Percentiles rank a stretch among this genome's conserved stretches.
These are phyloP conservation scores for Plectus sambesii DNA, from an alignment of 1,140 invertebrate genomes.

Conservation along the genomic window DNA sequence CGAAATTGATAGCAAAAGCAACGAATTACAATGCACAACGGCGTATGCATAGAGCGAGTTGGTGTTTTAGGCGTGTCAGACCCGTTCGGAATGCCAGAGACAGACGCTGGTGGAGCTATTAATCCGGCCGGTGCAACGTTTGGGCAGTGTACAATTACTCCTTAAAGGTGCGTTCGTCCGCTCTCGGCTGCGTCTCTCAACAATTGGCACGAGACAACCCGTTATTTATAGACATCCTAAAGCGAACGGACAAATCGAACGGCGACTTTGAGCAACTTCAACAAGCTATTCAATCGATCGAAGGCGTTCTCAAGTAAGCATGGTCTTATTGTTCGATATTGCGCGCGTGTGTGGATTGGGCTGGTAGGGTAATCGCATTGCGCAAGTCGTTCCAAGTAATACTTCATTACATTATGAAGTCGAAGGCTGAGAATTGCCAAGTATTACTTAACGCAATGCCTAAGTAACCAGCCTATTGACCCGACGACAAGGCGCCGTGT, in stretches of 20 bases:
- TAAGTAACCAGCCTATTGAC: no score
- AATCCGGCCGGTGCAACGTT: conserved; percentile 85
- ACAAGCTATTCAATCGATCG: conserved; percentile 69
- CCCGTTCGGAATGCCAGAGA: conserved; percentile 73
- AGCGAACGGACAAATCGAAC: conserved; percentile 73
- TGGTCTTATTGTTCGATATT: conserved; percentile 6
- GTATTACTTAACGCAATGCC: not conserved
- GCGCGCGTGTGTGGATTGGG: not conserved
- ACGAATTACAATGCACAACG: no score
- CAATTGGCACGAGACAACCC: not conserved
- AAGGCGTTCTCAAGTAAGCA: conserved; percentile 70
- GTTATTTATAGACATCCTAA: conserved; percentile 66
- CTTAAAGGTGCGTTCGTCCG: conserved; percentile 61
- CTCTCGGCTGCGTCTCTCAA: not conserved
- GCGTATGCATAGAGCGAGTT: no score
- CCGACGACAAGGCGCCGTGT: no score
- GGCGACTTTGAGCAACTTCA: conserved; percentile 70
- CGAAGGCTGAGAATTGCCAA: not conserved
- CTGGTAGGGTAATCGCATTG: no score
- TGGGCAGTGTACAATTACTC: conserved; percentile 84
- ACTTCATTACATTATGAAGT: no score
- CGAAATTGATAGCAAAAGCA: no score
- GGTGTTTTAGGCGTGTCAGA: conserved; percentile 32
- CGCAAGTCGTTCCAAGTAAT: no score
- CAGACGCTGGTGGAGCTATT: conserved; percentile 85